Conservation (phyloP, 2,113 vertebrate genomes). For the Rhinolophus sinicus region DNA sequence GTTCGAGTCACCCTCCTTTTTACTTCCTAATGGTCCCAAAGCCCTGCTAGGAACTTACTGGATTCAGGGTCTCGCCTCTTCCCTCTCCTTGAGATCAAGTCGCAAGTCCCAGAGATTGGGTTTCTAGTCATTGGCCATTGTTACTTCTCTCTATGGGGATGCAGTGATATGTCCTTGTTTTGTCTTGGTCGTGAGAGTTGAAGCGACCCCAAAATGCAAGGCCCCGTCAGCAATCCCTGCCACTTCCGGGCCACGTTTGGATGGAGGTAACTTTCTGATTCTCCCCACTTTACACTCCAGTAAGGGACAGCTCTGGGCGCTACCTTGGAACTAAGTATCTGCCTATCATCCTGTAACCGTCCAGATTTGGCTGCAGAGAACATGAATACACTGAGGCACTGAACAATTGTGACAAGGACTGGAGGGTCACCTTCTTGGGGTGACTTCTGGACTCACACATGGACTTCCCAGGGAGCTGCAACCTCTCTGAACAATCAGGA, state of each 20-base stretch:
- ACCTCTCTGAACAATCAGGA: neutral
- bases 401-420: fast-evolving
- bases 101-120: neutral
- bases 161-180: neutral
- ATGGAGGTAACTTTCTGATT: neutral
- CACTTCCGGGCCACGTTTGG: neutral
- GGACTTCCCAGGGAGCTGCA: neutral
- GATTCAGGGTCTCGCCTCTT: neutral
- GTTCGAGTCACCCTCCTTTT: neutral
- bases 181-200: neutral
- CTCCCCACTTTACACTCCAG: too few relatives aligned
- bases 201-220: neutral
- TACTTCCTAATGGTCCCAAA: neutral
- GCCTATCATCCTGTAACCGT: neutral
- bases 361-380: neutral
- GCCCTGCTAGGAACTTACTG: neutral
- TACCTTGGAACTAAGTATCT: neutral
- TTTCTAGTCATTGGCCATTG: neutral
- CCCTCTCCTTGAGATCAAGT: neutral
- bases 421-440: neutral
- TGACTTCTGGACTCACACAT: neutral
- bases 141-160: neutral
- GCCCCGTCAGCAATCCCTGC: too few relatives aligned
- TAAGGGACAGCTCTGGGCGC: too few relatives aligned
- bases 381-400: fast-evolving